phyloP scores from a whole-genome alignment of 2,113 vertebrate genomes.

The Sinocyclocheilus rhinocerous region DNA sequence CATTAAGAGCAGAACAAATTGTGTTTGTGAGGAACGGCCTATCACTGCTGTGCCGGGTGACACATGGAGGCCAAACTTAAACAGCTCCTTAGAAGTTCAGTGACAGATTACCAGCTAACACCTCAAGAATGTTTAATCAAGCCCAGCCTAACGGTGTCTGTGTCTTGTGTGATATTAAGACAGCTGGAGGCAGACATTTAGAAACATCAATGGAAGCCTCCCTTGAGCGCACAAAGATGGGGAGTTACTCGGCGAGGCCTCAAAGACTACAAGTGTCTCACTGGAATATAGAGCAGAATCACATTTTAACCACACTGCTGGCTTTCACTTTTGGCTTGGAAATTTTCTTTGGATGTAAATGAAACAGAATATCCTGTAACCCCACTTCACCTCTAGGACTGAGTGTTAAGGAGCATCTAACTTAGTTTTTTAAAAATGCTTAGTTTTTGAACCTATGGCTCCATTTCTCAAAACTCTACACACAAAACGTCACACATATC shows the following conservation, averaged over 20 bases:
- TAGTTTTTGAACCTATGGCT: too few species aligned
- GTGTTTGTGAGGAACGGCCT: slow-evolving; percentile 23
- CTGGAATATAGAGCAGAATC: slow-evolving; percentile 21
- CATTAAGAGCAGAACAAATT: slow-evolving; percentile 18
- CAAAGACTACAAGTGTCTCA: slow-evolving; percentile 34
- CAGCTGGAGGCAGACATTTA: slow-evolving; percentile 53
- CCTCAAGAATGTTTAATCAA: slow-evolving; percentile 56
- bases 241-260: slow-evolving; percentile 5
- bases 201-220: slow-evolving; percentile 29
- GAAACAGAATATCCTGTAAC: background rate
- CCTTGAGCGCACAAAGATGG: background rate
- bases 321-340: background rate
- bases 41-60: background rate
- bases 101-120: slow-evolving; percentile 48
- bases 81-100: background rate
- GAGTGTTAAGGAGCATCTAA: background rate
- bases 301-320: background rate
- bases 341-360: background rate
- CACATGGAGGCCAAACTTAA: slow-evolving; percentile 1
- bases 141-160: background rate
- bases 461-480: too few species aligned
- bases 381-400: background rate
- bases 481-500: too few species aligned
- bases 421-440: too few species aligned
- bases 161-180: slow-evolving; percentile 20